Evolutionary conservation across 2,797 vertebrate genomes (phyloP).

Genomic region (Sitta carolinensis): DNA sequence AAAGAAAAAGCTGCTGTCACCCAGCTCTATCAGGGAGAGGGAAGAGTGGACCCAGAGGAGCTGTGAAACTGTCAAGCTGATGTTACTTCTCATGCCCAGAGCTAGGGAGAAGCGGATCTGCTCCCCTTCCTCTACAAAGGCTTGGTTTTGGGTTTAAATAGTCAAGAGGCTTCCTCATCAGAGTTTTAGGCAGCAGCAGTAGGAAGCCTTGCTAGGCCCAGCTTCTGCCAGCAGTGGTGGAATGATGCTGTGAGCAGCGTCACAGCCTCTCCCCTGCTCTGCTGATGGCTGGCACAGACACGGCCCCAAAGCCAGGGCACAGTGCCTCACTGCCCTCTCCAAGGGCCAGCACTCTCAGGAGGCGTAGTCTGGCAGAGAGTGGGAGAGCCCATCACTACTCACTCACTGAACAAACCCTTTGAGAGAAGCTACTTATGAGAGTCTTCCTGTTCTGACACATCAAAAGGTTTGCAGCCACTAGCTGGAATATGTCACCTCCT

Average conservation of each 20-base stretch:
- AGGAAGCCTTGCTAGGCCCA: neutral
- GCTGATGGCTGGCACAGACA: fast-evolving
- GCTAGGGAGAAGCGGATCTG: neutral
- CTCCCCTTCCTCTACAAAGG: neutral
- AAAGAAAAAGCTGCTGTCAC: neutral
- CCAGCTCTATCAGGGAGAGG: neutral
- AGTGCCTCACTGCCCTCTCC: fast-evolving
- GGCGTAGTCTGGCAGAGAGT: fast-evolving
- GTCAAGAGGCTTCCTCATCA: neutral
- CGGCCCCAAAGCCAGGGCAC: fast-evolving
- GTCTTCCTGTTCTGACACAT: neutral
- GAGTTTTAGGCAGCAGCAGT: neutral
- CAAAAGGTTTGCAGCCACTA: neutral
- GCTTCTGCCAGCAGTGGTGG: neutral
- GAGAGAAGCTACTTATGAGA: neutral
- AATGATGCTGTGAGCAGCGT: fast-evolving
- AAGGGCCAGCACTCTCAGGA: neutral
- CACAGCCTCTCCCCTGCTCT: neutral
- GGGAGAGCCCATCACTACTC: neutral
- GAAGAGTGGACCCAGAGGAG: neutral
- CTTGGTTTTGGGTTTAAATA: neutral
- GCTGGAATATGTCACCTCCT: neutral
- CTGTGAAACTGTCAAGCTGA: neutral
- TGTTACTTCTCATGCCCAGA: neutral
- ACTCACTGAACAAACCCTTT: neutral